Base-by-base conservation (phyloP, 2,888 invertebrate species). In the Subacronicta megacephala region DNA sequence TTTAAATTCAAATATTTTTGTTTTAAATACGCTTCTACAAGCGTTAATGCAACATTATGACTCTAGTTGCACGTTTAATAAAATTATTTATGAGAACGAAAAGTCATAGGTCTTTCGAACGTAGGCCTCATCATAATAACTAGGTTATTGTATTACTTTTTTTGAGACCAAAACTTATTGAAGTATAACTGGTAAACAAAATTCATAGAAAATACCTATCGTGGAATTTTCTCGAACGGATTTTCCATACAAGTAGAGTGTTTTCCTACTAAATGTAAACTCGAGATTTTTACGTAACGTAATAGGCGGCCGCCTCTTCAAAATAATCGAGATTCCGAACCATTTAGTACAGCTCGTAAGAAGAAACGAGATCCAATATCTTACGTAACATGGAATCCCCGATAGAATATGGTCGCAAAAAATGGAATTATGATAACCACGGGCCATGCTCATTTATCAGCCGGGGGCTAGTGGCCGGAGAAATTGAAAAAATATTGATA, bases 401-500 rank as follows among this genome's bases (percentile, higher is more conserved):
- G 23, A 37, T 36, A 36, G 43, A 46, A 49, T 35, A 49, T 42
- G 41, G 16, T 36, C 7, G 17, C 51, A 23, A 52, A 45, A 57
- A 40, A 55, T 68, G n/a, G 37, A 56, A 42, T 61, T 43, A 53
- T 26, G 18, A 52, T 40, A 53, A 46, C 53, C 37, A 16, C 51
- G 20, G 40, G 35, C 52, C 15, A 40, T 9, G 3, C n/a, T 61
- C 42, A 58, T 61, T 55, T 62, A 36, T 58, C 55, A 45, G 56
- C 53, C 37, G 7, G 20, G 36, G 50, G 52, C 43, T 23, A 49
- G 31, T n/a, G 38, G 26, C 12, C 10, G 13, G 12, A 35, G 44
- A 43, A 53, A 73, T 62, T 69, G 70, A 59, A 65, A n/a, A 69
- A 54, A 42, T 23, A 60, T 53, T 58, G 51, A 66, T 62, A 69